Base-by-base conservation (phyloP, 92 coral and sea anemone genomes). In the Phenganax subtilis region DNA sequence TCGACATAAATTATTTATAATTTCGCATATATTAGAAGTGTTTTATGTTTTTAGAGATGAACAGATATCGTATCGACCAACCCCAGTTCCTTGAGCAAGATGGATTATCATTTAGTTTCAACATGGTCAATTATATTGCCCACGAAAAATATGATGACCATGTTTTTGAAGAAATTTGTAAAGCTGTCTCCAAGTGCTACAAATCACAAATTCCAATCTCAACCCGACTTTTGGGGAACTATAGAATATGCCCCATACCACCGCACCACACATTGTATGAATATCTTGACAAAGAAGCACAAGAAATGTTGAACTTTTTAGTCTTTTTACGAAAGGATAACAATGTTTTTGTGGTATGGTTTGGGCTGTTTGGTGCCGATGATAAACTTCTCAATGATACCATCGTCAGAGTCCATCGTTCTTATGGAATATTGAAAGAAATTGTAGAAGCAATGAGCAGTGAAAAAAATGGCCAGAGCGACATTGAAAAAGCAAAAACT, bases 141-240 rank as follows among this genome's bases (percentile, higher is more conserved):
- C 54, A 56, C 8, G 31, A 72, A 64, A 28, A 61, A 37, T 27
- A 30, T 17, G 80, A 71, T 27, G 85, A 72, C 17, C 2, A 71
- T 11, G 55, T 71, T 82, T 82, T 82, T 51, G 71, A 61, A 55
- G 67, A 71, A 37, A 82, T 82, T 0, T 82, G 85, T 54, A 20
- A 71, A 55, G 52, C 53, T 4, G 29, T 82, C 51, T 82, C 85
- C 71, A 56, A 51, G 15, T 60, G 68, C 60, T 72, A 71, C 20
- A 47, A 72, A 72, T 55, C 56, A 20, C 58, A 31, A 7, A 14
- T 82, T 6, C 71, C 77, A 68, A 52, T 17, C 71, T 81, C 75
- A 10, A 61, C 63, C 11, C 71, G 85, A 14, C 85, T 69, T 55
- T 16, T 76, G 54, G 81, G 51, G 60, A 11, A 54, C 54, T 64